Percentiles rank a stretch among this genome's conserved stretches.
phyloP scores from a whole-genome alignment of 2,888 invertebrate species.

The Chrysina gloriosa region DNA sequence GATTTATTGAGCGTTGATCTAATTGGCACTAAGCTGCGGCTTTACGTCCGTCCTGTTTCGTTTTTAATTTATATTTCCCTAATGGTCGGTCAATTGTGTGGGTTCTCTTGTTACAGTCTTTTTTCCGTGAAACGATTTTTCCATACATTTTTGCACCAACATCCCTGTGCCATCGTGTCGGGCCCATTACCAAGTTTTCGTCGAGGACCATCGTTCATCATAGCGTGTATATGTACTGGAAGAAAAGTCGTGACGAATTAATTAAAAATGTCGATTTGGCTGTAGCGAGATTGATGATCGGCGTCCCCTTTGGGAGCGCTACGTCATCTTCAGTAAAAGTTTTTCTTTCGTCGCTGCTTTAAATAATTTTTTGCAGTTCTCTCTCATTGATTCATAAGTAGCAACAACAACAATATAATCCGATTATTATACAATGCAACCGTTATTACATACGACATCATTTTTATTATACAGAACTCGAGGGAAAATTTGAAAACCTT shows the following conservation, averaged over 20 bases:
- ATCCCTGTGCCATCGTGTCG: background rate
- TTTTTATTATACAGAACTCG: too few relatives aligned
- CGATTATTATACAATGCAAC: background rate
- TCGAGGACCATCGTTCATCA: constrained; percentile 18
- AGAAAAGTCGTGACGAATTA: constrained; percentile 26
- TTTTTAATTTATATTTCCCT: constrained; percentile 30
- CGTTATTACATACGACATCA: too few relatives aligned
- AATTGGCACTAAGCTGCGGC: constrained; percentile 14
- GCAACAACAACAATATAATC: background rate
- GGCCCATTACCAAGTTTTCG: constrained; percentile 19
- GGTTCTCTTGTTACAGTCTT: constrained; percentile 21
- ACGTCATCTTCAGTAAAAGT: constrained; percentile 1
- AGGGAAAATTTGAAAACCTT: too few relatives aligned
- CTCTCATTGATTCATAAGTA: constrained; percentile 5
- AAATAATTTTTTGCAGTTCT: background rate
- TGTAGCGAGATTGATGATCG: constrained; percentile 14
- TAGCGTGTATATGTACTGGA: constrained; percentile 3
- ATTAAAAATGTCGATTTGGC: constrained; percentile 27
- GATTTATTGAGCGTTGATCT: constrained; percentile 50
- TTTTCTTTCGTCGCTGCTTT: background rate
- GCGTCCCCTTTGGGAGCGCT: background rate
- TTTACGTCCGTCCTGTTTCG: constrained; percentile 18
- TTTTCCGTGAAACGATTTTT: constrained; percentile 10
- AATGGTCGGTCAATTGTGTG: constrained; percentile 30
- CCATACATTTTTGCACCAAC: constrained; percentile 3